These are phyloP conservation scores for Perdita meconis DNA, from an alignment of 2,888 invertebrate species.

Conservation along the genomic window DNA sequence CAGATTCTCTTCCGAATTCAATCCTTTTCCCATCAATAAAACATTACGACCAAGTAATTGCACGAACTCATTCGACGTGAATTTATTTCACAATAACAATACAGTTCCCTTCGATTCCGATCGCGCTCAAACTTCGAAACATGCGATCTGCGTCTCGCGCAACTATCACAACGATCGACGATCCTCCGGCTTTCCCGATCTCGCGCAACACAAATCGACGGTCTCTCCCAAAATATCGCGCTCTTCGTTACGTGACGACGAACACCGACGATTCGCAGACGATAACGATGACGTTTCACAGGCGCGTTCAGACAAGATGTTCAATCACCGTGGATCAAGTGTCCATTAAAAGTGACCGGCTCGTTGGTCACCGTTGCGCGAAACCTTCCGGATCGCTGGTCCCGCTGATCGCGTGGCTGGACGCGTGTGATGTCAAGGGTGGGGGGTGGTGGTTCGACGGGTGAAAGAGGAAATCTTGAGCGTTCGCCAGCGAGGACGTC, in stretches of 20 bases:
- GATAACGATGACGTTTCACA: conserved; percentile 38
- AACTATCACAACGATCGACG: too few relatives aligned
- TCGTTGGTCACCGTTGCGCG: conserved; percentile 72
- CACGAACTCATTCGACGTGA: not conserved
- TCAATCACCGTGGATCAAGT: conserved; percentile 71
- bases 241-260: not conserved
- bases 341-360: conserved; percentile 71
- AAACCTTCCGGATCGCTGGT: conserved; percentile 75
- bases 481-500: conserved; percentile 33
- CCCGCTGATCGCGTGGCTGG: conserved; percentile 72
- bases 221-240: not conserved
- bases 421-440: conserved; percentile 65
- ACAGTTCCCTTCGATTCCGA: not conserved
- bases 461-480: conserved; percentile 43
- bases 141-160: not conserved
- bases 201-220: not conserved
- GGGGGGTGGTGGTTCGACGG: conserved; percentile 58
- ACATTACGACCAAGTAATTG: not conserved
- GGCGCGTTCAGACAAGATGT: conserved; percentile 52
- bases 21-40: not conserved
- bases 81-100: not conserved
- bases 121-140: not conserved
- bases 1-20: not conserved
- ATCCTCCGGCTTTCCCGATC: too few relatives aligned
- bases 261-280: not conserved